These are phyloP conservation scores for Rhinichthys osculus DNA, from an alignment of 2,797 vertebrate genomes.

Conservation along the genomic window DNA sequence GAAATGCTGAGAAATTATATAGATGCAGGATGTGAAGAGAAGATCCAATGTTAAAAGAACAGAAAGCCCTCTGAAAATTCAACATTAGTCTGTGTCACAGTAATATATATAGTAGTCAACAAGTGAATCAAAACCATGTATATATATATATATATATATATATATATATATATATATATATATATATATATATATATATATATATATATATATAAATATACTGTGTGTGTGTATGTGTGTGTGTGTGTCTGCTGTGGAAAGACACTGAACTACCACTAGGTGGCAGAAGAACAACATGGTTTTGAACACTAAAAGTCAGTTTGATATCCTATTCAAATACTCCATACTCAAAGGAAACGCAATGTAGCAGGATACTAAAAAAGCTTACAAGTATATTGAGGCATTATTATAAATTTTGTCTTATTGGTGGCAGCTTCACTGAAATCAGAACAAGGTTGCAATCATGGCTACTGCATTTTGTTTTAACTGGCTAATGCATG, in stretches of 20 bases:
- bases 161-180: too few species aligned
- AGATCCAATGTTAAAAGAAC: not conserved
- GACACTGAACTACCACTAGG: constrained; percentile 3
- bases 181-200: too few species aligned
- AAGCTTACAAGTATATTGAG: not conserved
- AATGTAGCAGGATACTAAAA: not conserved
- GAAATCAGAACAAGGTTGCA: too few species aligned
- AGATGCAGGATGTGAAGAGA: not conserved
- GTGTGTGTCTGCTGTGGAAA: not conserved
- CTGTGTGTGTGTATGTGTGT: not conserved
- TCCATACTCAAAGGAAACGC: not conserved
- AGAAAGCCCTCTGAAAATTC: not conserved
- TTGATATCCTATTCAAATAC: not conserved
- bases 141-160: too few species aligned
- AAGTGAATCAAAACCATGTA: too few species aligned
- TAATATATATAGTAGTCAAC: too few species aligned
- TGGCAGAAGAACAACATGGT: constrained; percentile 33
- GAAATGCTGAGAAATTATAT: not conserved
- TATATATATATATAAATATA: too few species aligned
- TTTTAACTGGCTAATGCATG: too few species aligned
- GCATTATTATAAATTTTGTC: not conserved
- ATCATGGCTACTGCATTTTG: too few species aligned
- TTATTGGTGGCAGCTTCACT: too few species aligned
- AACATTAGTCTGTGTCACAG: not conserved
- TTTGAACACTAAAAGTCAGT: not conserved